Percentiles rank a stretch among this genome's conserved stretches.
Evolutionary conservation across 2,888 invertebrate species (phyloP).

Genomic region (Diplolepis rosae): DNA sequence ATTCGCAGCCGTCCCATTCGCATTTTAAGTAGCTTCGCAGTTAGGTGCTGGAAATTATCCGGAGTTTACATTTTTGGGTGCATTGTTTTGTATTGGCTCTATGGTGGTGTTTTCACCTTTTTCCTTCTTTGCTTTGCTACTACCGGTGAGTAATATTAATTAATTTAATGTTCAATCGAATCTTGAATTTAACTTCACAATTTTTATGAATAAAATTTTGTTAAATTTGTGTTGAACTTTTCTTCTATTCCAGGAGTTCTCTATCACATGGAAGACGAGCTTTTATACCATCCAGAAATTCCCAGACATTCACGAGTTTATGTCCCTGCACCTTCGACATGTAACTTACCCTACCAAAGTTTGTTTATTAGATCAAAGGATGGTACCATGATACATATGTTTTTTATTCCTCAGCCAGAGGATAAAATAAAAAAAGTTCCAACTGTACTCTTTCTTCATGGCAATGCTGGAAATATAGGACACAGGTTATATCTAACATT

Average conservation of each 20-base stretch:
- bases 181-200: conserved; percentile 15
- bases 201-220: not conserved
- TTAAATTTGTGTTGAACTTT: not conserved
- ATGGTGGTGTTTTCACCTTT: conserved; percentile 85
- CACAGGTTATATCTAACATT: no score
- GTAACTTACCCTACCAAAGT: conserved; percentile 91
- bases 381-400: conserved; percentile 86
- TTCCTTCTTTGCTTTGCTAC: conserved; percentile 81
- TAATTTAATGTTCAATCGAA: conserved; percentile 21
- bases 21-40: conserved; percentile 76
- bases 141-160: conserved; percentile 75
- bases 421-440: conserved; percentile 82
- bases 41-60: conserved; percentile 87
- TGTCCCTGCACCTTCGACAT: conserved; percentile 90
- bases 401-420: conserved; percentile 84
- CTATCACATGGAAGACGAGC: conserved; percentile 89
- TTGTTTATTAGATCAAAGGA: conserved; percentile 84
- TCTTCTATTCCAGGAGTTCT: conserved; percentile 79
- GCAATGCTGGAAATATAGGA: conserved; percentile 98
- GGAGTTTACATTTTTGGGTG: conserved; percentile 84
- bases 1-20: conserved; percentile 70
- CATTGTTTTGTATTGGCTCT: conserved; percentile 87
- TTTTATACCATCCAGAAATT: conserved; percentile 92
- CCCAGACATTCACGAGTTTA: conserved; percentile 92
- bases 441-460: conserved; percentile 93